Conservation (phyloP, 2,888 invertebrate species). For the Saturnia pavonia region DNA sequence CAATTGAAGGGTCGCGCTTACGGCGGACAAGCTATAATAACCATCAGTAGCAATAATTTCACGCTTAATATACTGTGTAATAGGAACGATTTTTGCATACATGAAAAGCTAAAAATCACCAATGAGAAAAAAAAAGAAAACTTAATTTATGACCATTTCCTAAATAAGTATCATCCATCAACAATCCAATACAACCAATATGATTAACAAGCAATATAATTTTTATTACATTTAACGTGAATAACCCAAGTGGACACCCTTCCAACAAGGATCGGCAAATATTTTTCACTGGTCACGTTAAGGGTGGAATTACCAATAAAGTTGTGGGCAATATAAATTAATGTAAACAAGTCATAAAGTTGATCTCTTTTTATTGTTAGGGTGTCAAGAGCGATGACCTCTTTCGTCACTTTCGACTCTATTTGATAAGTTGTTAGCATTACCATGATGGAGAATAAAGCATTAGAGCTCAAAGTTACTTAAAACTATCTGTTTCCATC, state of each 20-base stretch:
- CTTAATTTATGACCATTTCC: not conserved
- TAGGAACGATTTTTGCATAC: not conserved
- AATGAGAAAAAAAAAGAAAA: not conserved
- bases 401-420: slow-evolving; percentile 10
- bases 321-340: slow-evolving; percentile 51
- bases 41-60: not conserved
- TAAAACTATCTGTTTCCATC: too few species aligned
- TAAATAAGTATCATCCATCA: not conserved
- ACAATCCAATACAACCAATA: not conserved
- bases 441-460: not conserved
- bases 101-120: not conserved
- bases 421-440: not conserved
- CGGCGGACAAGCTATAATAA: too few species aligned
- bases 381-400: slow-evolving; percentile 48
- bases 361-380: slow-evolving; percentile 49
- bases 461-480: not conserved
- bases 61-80: not conserved
- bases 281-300: slow-evolving; percentile 13
- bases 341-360: slow-evolving; percentile 62
- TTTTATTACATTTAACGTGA: slow-evolving; percentile 5
- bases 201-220: slow-evolving; percentile 13
- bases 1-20: too few species aligned
- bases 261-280: slow-evolving; percentile 1
- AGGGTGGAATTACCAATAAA: slow-evolving; percentile 30
- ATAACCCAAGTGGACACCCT: not conserved